These are phyloP conservation scores for human (Homo sapiens) DNA, from an alignment of 2,113 vertebrate genomes.

Conservation along the genomic window GRCh38 chr3:168888501-168889000, in stretches of 20 bases:
- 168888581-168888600: not conserved
- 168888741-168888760: not conserved
- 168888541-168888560: not conserved
- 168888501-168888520: not conserved
- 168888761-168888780: not conserved
- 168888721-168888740: not conserved
- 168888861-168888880: not conserved
- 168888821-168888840: not conserved
- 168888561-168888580: not conserved
- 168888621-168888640: not conserved
- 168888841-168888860: not conserved
- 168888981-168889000: not conserved
- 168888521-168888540: not conserved
- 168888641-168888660: not conserved
- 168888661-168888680: constrained; percentile 9
- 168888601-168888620: not conserved
- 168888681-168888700: not conserved
- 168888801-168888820: not conserved
- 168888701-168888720: not conserved
- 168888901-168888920: not conserved
- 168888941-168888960: not conserved
- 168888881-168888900: not conserved
- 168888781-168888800: not conserved
- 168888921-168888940: not conserved
- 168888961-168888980: not conserved